Evolutionary conservation across 2,113 vertebrate species (phyloP), one percentile per base, ranked within the genome.

Genomic region (Coptodon rendalli): DNA sequence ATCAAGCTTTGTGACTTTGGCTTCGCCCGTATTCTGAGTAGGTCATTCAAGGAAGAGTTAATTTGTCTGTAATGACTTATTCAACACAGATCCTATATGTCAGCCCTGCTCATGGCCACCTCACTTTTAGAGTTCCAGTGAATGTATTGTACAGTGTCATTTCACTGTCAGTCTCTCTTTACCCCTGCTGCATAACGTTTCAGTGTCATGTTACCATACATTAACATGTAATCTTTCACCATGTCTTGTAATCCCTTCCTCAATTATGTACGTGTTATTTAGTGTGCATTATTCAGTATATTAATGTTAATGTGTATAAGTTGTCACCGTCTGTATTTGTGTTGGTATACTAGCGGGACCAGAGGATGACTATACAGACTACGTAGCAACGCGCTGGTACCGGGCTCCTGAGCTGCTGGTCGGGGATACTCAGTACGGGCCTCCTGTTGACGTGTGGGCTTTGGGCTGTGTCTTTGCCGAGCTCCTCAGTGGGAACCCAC

Each of bases 1-100:
- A 97, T 99, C 95, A 99, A 99, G 87, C 97, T 99, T 31, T 99
- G 99, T 63, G 99, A 99, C 95, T 99, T 99, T 5, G 99, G 99
- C 91, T 99, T 99, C 81, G 99, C 98, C 73, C 97, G 98, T 68
- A 97, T 98, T 36, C 96, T 99, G 85, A 99, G 99, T 99, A 96
- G 97, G 98, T 93, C 40, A 76, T 63, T 63, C 84, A 36, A 36
- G 31, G 27, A 86, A 5, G 16, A 16, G 86, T 82, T 78, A 53
- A 89, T 78, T 87, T 54, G 2, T 76, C 87, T 59, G 82, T 82
- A 73, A 94, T 95, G 87, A 95, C 89, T 95, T 90, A 96, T 96
- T 96, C 86, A 95, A 31, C 79, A 56, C 11, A 22, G 50, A 78
- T 13, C 79, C 89, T 80, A 31, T 84, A 91, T 71, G 36, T 84